phyloP scores from a whole-genome alignment of 2,113 vertebrate genomes.

The Otolemur garnettii region DNA sequence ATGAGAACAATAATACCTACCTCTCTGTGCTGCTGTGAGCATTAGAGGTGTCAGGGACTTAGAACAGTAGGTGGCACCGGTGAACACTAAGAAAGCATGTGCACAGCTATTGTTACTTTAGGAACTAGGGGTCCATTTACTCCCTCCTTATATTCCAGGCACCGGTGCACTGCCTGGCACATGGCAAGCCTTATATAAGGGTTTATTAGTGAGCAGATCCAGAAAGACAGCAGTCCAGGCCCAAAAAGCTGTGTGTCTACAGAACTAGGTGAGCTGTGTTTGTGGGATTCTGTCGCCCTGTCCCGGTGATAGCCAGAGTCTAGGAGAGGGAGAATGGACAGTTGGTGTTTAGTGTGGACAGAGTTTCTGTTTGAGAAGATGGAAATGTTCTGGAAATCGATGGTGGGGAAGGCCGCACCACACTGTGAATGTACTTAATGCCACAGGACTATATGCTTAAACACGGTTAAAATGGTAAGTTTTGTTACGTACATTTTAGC shows the following conservation, averaged over 20 bases:
- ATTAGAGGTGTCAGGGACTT: background rate
- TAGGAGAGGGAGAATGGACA: background rate
- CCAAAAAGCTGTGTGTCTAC: background rate
- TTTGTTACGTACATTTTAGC: background rate
- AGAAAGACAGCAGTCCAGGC: background rate
- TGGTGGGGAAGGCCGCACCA: background rate
- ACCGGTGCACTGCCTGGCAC: background rate
- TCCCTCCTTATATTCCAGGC: background rate
- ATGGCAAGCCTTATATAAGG: background rate
- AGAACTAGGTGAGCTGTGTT: background rate
- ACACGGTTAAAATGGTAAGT: background rate
- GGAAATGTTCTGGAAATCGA: background rate
- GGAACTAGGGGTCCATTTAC: too few relatives aligned
- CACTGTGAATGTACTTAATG: background rate
- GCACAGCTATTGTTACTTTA: background rate
- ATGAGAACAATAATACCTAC: background rate
- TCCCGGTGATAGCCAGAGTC: background rate
- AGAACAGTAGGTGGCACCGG: background rate
- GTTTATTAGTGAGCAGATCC: background rate
- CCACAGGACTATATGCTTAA: background rate
- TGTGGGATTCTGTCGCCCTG: background rate
- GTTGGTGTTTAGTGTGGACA: background rate
- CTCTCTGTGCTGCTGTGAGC: background rate
- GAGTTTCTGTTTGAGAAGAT: background rate
- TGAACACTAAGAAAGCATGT: fast-evolving